Evolutionary conservation across 2,888 invertebrate genomes (phyloP).

Genomic region (Ephialtes manifestator): DNA sequence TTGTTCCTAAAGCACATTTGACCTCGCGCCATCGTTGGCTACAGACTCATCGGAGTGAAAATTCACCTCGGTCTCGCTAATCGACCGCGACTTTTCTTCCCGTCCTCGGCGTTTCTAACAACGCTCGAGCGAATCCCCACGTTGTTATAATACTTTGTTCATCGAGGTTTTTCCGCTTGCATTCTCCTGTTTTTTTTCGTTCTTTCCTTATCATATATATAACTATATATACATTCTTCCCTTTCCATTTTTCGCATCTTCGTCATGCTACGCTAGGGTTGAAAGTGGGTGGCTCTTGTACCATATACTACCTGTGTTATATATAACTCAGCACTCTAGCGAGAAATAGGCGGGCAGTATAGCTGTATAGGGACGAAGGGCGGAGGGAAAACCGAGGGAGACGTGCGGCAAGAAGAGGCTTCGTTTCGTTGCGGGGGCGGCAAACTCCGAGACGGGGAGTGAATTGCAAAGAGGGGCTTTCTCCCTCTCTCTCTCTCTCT

Average conservation of each 20-base stretch:
- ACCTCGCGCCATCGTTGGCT: constrained; percentile 38
- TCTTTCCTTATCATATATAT: constrained; percentile 3
- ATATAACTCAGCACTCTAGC: constrained; percentile 15
- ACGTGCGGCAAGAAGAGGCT: constrained; percentile 53
- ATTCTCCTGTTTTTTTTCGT: constrained; percentile 50
- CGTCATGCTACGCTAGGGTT: constrained; percentile 30
- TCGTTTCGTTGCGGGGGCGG: constrained; percentile 53
- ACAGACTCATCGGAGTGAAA: constrained; percentile 31
- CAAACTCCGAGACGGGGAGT: constrained; percentile 52
- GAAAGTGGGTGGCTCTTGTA: constrained; percentile 46
- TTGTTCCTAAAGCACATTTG: constrained; percentile 32
- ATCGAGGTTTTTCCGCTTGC: constrained; percentile 60
- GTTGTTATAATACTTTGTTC: constrained; percentile 59
- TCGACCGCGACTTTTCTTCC: constrained; percentile 49
- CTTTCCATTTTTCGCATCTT: constrained; percentile 22
- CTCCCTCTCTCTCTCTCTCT: constrained; percentile 19
- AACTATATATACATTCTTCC: background rate
- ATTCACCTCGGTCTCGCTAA: constrained; percentile 45
- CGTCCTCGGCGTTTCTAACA: constrained; percentile 32
- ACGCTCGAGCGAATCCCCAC: constrained; percentile 50
- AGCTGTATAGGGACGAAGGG: constrained; percentile 13
- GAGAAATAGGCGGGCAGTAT: constrained; percentile 24
- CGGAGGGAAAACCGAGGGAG: constrained; percentile 36
- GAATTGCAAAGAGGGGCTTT: constrained; percentile 37
- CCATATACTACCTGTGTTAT: constrained; percentile 1